phyloP scores from a whole-genome alignment of 2,113 vertebrate genomes.

The Onychostruthus taczanowskii region DNA sequence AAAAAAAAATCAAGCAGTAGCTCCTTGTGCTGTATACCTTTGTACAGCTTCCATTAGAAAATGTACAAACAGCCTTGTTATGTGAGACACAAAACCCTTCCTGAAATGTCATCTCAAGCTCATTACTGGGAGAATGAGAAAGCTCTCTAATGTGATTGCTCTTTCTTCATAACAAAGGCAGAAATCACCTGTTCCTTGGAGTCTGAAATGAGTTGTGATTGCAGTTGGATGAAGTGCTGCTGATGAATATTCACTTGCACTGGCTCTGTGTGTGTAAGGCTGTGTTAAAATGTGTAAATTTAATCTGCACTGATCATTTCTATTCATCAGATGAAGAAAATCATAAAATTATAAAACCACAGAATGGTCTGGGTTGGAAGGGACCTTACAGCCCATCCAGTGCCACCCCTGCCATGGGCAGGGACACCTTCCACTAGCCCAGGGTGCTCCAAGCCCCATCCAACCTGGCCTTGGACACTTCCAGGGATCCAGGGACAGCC shows the following conservation, averaged over 20 bases:
- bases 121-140: slow-evolving; percentile 60
- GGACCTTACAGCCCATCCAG: rapidly evolving
- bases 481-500: background rate
- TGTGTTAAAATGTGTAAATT: background rate
- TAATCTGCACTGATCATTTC: background rate
- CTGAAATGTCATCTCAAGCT: slow-evolving; percentile 60
- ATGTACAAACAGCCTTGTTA: slow-evolving; percentile 67
- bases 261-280: background rate
- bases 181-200: slow-evolving; percentile 56
- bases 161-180: slow-evolving; percentile 67
- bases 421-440: rapidly evolving
- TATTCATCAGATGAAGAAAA: background rate
- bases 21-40: slow-evolving; percentile 20
- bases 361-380: background rate
- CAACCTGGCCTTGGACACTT: rapidly evolving
- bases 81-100: slow-evolving; percentile 46
- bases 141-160: slow-evolving; percentile 64
- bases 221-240: slow-evolving; percentile 42
- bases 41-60: slow-evolving; percentile 44
- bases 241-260: slow-evolving; percentile 62
- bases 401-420: background rate
- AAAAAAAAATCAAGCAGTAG: slow-evolving; percentile 29
- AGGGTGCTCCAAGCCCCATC: rapidly evolving
- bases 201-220: slow-evolving; percentile 65
- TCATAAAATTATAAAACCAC: background rate